phyloP scores from a whole-genome alignment of 1,140 invertebrate species.

The Akabosia matsudoensis region DNA sequence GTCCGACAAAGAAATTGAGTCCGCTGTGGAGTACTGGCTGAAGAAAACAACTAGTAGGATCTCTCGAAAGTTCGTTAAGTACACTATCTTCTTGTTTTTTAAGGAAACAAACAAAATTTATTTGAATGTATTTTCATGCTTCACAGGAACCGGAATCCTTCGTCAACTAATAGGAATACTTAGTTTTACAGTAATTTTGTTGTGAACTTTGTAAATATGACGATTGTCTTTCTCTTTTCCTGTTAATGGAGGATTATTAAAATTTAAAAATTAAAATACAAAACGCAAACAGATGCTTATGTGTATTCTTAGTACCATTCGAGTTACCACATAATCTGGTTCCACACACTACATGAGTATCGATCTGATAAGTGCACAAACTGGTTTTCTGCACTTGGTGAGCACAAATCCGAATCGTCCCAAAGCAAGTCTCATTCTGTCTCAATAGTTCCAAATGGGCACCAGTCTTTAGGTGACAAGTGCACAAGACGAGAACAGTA shows the following conservation, averaged over 20 bases:
- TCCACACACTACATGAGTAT: too few species aligned
- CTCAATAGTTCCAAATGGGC: not conserved
- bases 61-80: not conserved
- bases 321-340: too few species aligned
- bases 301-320: too few species aligned
- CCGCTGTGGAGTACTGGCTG: not conserved
- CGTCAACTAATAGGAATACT: too few species aligned
- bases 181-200: too few species aligned
- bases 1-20: not conserved
- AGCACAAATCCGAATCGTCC: not conserved
- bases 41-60: not conserved
- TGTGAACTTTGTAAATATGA: too few species aligned
- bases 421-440: not conserved
- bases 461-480: not conserved
- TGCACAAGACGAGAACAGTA: not conserved
- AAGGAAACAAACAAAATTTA: not conserved
- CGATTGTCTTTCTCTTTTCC: too few species aligned
- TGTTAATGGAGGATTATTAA: too few species aligned
- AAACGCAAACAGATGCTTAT: too few species aligned
- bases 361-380: too few species aligned
- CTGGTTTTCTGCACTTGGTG: not conserved
- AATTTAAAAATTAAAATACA: too few species aligned
- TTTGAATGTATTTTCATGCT: not conserved
- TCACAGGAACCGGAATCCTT: too few species aligned
- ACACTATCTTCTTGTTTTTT: not conserved